Evolutionary conservation across 2,888 invertebrate genomes (phyloP).

Genomic region (Hydrotaea diabolus): DNA sequence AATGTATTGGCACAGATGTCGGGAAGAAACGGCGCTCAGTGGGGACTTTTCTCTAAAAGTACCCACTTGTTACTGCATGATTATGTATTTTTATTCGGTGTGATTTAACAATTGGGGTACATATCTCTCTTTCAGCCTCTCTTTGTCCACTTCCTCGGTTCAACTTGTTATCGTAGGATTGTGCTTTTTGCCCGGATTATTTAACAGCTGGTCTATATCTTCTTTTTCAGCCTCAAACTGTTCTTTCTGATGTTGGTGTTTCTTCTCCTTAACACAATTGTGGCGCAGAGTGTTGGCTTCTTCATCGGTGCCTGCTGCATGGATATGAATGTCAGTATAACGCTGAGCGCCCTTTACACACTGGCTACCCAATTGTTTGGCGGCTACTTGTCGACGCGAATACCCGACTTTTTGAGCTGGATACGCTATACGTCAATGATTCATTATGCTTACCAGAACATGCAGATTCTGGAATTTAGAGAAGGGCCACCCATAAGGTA

Average conservation of each 20-base stretch:
- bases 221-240: conserved; percentile 82
- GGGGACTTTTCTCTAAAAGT: no score
- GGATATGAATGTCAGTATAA: conserved; percentile 89
- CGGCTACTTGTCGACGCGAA: conserved; percentile 87
- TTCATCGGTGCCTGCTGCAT: conserved; percentile 89
- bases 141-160: no score
- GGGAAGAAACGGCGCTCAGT: no score
- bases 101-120: no score
- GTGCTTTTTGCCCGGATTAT: no score
- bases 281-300: conserved; percentile 90
- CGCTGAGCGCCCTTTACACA: conserved; percentile 88
- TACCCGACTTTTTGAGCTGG: conserved; percentile 88
- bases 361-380: conserved; percentile 89
- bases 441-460: conserved; percentile 90
- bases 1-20: no score
- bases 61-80: no score
- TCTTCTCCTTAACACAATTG: conserved; percentile 86
- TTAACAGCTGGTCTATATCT: background rate
- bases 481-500: conserved; percentile 86
- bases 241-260: conserved; percentile 87
- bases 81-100: no score
- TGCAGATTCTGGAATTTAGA: conserved; percentile 89
- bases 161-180: no score
- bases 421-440: conserved; percentile 89
- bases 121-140: no score